phyloP scores from a whole-genome alignment of 2,113 vertebrate species.

The Turdus rufiventris region DNA sequence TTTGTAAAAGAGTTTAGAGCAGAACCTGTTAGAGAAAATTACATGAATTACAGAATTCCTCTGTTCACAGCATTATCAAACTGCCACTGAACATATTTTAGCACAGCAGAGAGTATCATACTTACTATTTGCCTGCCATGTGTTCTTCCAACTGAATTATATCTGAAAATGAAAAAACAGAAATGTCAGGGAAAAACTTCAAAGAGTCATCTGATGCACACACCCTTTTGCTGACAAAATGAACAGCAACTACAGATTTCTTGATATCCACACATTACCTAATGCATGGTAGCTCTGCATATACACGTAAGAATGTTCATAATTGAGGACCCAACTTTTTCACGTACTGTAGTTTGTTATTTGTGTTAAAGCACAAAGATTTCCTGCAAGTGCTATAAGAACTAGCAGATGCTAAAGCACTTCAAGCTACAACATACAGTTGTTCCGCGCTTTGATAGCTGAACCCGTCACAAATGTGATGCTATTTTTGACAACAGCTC shows the following conservation, averaged over 20 bases:
- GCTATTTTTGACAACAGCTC: background rate
- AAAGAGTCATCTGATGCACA: background rate
- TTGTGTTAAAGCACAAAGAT: background rate
- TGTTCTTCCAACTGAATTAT: background rate
- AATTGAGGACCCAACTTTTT: background rate
- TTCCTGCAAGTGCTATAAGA: background rate
- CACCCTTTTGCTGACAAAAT: background rate
- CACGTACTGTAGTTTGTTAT: accelerated
- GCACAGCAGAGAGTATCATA: background rate
- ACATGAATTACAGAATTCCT: background rate
- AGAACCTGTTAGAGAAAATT: background rate
- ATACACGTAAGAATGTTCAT: too few relatives aligned
- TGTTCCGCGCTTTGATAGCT: background rate
- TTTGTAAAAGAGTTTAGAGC: background rate
- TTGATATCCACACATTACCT: accelerated
- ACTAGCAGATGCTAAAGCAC: background rate
- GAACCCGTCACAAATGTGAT: background rate
- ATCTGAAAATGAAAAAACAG: background rate
- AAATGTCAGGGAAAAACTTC: background rate
- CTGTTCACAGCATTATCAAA: background rate
- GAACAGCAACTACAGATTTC: background rate
- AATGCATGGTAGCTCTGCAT: accelerated
- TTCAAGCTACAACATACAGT: accelerated
- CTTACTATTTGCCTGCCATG: background rate
- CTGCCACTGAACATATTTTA: accelerated